These are phyloP conservation scores for Hofmannophila pseudospretella DNA, from an alignment of 2,888 invertebrate species.

Conservation along the genomic window DNA sequence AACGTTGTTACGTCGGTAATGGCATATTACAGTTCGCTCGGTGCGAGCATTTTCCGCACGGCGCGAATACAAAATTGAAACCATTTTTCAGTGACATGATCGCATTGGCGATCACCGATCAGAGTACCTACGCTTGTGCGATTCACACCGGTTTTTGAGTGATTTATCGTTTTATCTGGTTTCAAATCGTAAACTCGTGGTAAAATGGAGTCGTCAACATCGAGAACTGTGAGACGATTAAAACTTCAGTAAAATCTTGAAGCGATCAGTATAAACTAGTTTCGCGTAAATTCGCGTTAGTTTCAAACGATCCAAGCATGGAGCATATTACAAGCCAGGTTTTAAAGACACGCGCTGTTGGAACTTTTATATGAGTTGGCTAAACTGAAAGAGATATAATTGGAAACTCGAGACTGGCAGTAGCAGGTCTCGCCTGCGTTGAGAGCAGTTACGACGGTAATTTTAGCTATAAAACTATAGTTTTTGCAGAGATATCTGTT, in stretches of 20 bases:
- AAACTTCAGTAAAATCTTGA: neutral
- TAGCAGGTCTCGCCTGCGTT: constrained; percentile 32
- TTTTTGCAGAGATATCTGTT: constrained; percentile 25
- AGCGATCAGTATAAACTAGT: constrained; percentile 16
- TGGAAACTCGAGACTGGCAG: constrained; percentile 65
- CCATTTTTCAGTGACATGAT: constrained; percentile 64
- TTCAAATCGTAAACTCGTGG: no score
- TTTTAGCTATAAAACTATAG: constrained; percentile 47
- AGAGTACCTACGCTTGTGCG: constrained; percentile 35
- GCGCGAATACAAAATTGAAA: constrained; percentile 58
- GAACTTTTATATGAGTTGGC: constrained; percentile 72
- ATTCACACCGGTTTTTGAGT: constrained; percentile 24
- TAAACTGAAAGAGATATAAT: constrained; percentile 68
- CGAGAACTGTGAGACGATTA: no score
- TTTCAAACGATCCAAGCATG: constrained; percentile 8
- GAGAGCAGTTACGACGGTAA: constrained; percentile 45
- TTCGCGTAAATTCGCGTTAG: no score
- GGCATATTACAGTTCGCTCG: constrained; percentile 58
- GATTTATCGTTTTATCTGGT: neutral
- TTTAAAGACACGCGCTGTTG: constrained; percentile 48
- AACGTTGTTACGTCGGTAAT: constrained; percentile 70
- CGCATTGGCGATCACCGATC: constrained; percentile 44
- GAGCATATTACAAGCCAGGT: constrained; percentile 6
- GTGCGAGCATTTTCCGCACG: constrained; percentile 55
- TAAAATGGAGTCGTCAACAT: no score